Evolutionary conservation across 1,140 invertebrate genomes (phyloP).

Genomic region (Hydropsyche tenuis): DNA sequence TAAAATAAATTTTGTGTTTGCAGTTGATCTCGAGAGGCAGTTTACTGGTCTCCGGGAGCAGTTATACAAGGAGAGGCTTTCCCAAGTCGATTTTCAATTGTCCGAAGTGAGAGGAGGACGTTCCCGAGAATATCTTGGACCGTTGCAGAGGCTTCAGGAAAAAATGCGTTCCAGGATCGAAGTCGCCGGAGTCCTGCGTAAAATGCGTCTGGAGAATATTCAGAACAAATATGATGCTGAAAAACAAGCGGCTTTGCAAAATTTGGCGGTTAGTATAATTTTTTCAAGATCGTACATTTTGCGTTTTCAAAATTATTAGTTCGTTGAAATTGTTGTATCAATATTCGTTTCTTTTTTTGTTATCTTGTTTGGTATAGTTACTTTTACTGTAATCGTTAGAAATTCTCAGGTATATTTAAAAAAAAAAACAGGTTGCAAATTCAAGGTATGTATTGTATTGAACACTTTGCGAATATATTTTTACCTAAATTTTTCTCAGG

Average conservation of each 20-base stretch:
- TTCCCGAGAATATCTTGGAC: conserved; percentile 87
- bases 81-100: conserved; percentile 81
- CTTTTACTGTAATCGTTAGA: no score
- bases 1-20: no score
- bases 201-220: conserved; percentile 82
- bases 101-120: conserved; percentile 83
- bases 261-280: conserved; percentile 73
- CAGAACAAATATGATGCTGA: conserved; percentile 88
- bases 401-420: no score
- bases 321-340: no score
- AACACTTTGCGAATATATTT: no score
- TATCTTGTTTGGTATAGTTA: no score
- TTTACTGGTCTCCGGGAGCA: conserved; percentile 88
- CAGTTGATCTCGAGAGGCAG: conserved; percentile 85
- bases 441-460: no score
- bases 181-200: conserved; percentile 85
- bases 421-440: no score
- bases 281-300: neutral
- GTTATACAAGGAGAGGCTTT: conserved; percentile 84
- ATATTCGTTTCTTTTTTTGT: no score
- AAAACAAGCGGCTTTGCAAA: conserved; percentile 84
- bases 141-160: conserved; percentile 83
- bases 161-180: conserved; percentile 86
- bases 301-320: neutral
- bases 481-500: no score